Evolutionary conservation across 2,113 vertebrate genomes (phyloP).

Genomic region (Triplophysa tibetana): DNA sequence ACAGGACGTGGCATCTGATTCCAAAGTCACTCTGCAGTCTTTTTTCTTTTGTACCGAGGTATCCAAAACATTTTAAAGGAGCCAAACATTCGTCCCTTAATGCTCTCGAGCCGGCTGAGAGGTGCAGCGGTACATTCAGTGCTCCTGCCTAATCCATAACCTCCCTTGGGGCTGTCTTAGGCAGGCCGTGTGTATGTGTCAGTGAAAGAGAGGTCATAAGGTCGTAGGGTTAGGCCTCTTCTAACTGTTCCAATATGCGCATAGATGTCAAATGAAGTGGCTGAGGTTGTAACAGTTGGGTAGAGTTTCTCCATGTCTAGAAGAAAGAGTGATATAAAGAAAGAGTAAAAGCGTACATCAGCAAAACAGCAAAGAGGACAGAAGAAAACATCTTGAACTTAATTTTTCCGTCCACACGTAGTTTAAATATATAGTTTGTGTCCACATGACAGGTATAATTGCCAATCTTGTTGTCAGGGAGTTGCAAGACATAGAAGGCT

Average conservation of each 20-base stretch:
- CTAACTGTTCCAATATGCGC: slow-evolving; percentile 64
- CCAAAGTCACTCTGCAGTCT: background rate
- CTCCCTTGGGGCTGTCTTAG: slow-evolving; percentile 38
- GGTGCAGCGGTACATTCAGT: background rate
- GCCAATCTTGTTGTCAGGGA: background rate
- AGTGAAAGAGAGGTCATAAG: slow-evolving; percentile 41
- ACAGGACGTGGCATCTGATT: background rate
- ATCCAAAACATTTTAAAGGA: background rate
- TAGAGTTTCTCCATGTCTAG: slow-evolving; percentile 58
- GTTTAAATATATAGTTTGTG: background rate
- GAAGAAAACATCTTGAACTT: background rate
- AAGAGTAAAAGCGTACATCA: background rate
- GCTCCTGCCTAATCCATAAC: slow-evolving; percentile 33
- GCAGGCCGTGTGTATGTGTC: slow-evolving; percentile 39
- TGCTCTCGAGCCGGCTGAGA: slow-evolving; percentile 16
- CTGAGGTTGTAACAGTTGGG: slow-evolving; percentile 50
- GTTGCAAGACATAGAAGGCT: background rate
- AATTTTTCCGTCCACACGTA: background rate
- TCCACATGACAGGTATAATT: background rate
- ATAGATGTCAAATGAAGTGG: slow-evolving; percentile 46
- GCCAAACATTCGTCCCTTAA: background rate
- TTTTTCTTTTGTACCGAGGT: background rate
- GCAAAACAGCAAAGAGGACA: background rate
- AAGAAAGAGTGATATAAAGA: background rate
- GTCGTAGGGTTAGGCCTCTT: slow-evolving; percentile 54